A percentile compares a stretch with the other conserved stretches of the same genome.
phyloP scores from a whole-genome alignment of 37 sponge, comb jelly and placozoan species.

The Haliclona indistincta region DNA sequence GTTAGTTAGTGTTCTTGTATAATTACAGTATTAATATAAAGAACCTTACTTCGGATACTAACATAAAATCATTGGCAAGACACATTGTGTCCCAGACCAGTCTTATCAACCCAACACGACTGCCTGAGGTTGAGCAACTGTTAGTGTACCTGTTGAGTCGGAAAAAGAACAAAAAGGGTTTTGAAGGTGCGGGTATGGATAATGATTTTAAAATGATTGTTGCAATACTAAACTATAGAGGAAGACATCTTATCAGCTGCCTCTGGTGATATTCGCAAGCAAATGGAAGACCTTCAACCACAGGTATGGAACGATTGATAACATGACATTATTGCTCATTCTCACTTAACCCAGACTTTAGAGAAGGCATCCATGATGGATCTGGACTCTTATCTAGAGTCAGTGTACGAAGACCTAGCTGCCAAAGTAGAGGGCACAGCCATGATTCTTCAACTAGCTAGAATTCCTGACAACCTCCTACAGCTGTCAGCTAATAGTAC shows the following conservation, averaged over 20 bases:
- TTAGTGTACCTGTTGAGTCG: conserved; percentile 78
- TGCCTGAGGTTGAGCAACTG: conserved; percentile 91
- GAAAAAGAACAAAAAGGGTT: conserved; percentile 9
- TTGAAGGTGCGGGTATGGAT: too few species aligned
- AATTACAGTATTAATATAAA: conserved; percentile 65
- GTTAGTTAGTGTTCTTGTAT: neutral
- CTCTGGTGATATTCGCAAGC: neutral
- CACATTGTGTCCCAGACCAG: conserved; percentile 66
- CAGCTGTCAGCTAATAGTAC: conserved; percentile 76
- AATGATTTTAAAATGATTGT: neutral
- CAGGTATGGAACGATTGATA: neutral
- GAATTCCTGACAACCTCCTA: conserved; percentile 91
- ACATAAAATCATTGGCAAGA: conserved; percentile 63
- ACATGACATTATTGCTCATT: neutral
- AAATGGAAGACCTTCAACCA: neutral
- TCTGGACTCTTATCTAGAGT: conserved; percentile 81
- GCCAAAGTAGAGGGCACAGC: conserved; percentile 82
- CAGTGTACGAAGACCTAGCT: conserved; percentile 84
- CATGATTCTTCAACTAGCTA: conserved; percentile 88
- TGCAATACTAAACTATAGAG: neutral
- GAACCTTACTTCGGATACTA: conserved; percentile 42
- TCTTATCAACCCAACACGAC: conserved; percentile 66
- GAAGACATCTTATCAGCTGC: neutral
- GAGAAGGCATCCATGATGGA: conserved; percentile 83
- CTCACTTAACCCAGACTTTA: conserved; percentile 18